These are phyloP conservation scores for Diaphora mendica DNA, from an alignment of 2,888 invertebrate species.

Conservation along the genomic window DNA sequence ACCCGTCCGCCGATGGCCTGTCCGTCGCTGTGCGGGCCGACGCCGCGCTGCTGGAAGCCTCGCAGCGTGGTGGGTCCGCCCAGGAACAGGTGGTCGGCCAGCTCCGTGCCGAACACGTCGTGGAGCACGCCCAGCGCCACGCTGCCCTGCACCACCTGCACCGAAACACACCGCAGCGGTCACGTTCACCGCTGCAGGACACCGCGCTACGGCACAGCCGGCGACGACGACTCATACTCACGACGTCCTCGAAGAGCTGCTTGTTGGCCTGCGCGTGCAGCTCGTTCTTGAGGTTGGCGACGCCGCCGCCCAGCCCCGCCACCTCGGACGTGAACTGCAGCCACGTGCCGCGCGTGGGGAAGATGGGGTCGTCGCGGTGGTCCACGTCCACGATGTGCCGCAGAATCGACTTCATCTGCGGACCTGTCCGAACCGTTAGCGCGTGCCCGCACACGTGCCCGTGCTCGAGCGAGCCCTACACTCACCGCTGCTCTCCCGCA, in stretches of 20 bases:
- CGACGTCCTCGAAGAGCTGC: constrained; percentile 56
- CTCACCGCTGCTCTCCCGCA: constrained; percentile 92
- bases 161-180: not conserved
- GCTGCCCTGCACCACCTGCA: constrained; percentile 90
- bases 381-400: constrained; percentile 93
- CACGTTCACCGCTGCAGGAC: too few relatives aligned
- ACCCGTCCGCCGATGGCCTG: constrained; percentile 43
- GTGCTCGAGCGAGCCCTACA: constrained; percentile 27
- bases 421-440: constrained; percentile 85
- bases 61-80: constrained; percentile 43
- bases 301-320: constrained; percentile 96
- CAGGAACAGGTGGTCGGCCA: constrained; percentile 43
- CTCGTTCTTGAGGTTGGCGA: constrained; percentile 95
- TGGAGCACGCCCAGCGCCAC: constrained; percentile 90
- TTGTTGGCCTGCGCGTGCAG: constrained; percentile 72
- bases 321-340: constrained; percentile 92
- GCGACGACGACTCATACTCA: constrained; percentile 46
- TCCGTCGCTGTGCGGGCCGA: constrained; percentile 40
- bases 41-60: constrained; percentile 40
- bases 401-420: constrained; percentile 94
- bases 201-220: too few relatives aligned
- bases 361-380: constrained; percentile 92
- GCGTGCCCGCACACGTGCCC: not conserved
- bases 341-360: constrained; percentile 91
- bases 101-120: constrained; percentile 49